phyloP scores from a whole-genome alignment of 2,797 vertebrate species.

The Falco berigora region DNA sequence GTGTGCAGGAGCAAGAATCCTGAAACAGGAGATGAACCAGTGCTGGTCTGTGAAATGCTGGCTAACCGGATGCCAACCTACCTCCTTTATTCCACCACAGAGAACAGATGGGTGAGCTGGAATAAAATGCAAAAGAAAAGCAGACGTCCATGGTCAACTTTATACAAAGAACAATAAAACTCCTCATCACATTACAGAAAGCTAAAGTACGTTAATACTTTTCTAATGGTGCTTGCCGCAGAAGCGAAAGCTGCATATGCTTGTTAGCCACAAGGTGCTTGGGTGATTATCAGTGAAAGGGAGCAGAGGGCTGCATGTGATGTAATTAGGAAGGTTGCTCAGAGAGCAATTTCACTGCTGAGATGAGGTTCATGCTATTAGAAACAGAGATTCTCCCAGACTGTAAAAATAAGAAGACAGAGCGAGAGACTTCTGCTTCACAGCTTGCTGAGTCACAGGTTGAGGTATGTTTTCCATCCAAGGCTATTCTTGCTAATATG shows the following conservation, averaged over 20 bases:
- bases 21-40: neutral
- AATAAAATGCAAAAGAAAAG: neutral
- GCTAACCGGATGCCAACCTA: neutral
- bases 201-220: neutral
- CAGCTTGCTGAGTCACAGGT: slow-evolving; percentile 5
- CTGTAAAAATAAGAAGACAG: neutral
- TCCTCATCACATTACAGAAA: neutral
- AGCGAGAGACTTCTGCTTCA: neutral
- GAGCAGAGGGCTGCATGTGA: neutral
- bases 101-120: slow-evolving; percentile 7
- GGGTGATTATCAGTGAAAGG: neutral
- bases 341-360: neutral
- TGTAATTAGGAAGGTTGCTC: neutral
- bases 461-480: neutral
- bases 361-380: neutral
- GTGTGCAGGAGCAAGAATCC: neutral
- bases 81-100: neutral
- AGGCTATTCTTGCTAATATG: neutral
- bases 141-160: neutral
- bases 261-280: neutral
- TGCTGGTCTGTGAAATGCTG: neutral
- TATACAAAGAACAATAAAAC: neutral
- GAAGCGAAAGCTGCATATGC: neutral
- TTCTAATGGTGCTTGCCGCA: neutral
- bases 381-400: neutral